These are phyloP conservation scores for Baronia brevicornis DNA, from an alignment of 2,888 invertebrate genomes.

Conservation along the genomic window DNA sequence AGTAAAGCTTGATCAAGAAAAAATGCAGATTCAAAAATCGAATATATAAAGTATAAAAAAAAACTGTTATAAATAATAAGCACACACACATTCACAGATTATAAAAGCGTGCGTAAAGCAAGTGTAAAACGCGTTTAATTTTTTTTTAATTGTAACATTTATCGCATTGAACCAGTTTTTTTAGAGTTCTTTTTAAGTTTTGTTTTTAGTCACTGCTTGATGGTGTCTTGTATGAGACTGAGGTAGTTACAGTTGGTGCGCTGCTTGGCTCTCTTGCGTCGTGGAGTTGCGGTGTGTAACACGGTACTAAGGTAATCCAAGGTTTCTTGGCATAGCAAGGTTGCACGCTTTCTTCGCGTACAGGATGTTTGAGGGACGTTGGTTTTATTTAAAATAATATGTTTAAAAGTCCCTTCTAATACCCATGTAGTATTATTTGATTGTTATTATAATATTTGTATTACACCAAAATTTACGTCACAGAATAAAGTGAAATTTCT, in stretches of 20 bases:
- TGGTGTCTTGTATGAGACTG: conserved; percentile 30
- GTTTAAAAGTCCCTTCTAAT: background rate
- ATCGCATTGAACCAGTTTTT: conserved; percentile 24
- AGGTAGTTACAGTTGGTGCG: conserved; percentile 29
- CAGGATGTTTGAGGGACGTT: conserved; percentile 21
- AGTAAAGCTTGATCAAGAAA: no score
- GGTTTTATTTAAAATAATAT: background rate
- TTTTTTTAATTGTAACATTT: conserved; percentile 20
- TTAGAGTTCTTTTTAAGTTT: conserved; percentile 25
- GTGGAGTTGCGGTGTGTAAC: conserved; percentile 28
- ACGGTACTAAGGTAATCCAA: conserved; percentile 36
- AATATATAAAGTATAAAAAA: conserved; percentile 7
- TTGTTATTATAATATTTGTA: no score
- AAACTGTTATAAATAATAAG: conserved; percentile 3
- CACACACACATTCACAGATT: conserved; percentile 14
- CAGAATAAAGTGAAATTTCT: no score
- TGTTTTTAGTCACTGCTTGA: conserved; percentile 30
- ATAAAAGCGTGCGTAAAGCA: conserved; percentile 19
- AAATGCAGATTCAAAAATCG: background rate
- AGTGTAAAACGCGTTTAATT: conserved; percentile 17
- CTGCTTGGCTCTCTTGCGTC: conserved; percentile 24
- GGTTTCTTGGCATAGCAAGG: conserved; percentile 25
- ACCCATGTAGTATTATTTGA: no score
- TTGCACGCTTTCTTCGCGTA: conserved; percentile 37
- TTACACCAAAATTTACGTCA: no score